Base-by-base conservation (phyloP, 2,888 invertebrate genomes). In the Candidula unifasciata region DNA sequence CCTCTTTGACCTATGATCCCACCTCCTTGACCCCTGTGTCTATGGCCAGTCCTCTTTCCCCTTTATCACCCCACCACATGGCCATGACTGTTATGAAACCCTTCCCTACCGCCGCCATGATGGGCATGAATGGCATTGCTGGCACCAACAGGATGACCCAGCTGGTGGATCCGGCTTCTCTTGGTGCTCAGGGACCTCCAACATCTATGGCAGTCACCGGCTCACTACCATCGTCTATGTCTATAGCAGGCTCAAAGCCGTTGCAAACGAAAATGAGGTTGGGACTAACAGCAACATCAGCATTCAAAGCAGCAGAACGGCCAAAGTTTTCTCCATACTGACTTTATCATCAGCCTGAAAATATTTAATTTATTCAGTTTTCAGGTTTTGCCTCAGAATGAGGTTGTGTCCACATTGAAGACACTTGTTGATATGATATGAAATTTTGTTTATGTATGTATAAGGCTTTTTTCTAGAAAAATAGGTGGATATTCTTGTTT, bases 311-410 rank as follows among this genome's bases (percentile, higher is more conserved):
- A 71, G 91, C 90, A 80, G 89, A 90, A 80, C 87, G 88, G 85
- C 84, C 91, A 71, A 92, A 92, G 89, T 91, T 92, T 88, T 88
- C 92, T 87, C 92, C 92, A 54, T 92, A 92, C 90, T 92, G 89
- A 91, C 87, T 85, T 73, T 81, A 83, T 69, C 85, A 83, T 27
- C 82, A 77, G 83, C 80, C 80, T 37, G 60, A 78, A 73, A 37
- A 60, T 35, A 71, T 60, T 79, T 33, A 57, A 81, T 30, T 71
- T 71, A 52, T 6, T 69, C 5, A 66, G n/a, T 66, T 27, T 66
- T n/a, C 66, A n/a, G 27, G 5, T 10, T 66, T 44, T 44, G 44
- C 44, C 44, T 44, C 44, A 44, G 44, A 44, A 44, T 44, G 44
- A 44, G 44, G 44, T 13, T 10, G 44, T 44, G 44, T 44, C 44